Evolutionary conservation across 2,113 vertebrate species (phyloP), one percentile per base, ranked within the genome.

Genomic region (Cinclus cinclus): DNA sequence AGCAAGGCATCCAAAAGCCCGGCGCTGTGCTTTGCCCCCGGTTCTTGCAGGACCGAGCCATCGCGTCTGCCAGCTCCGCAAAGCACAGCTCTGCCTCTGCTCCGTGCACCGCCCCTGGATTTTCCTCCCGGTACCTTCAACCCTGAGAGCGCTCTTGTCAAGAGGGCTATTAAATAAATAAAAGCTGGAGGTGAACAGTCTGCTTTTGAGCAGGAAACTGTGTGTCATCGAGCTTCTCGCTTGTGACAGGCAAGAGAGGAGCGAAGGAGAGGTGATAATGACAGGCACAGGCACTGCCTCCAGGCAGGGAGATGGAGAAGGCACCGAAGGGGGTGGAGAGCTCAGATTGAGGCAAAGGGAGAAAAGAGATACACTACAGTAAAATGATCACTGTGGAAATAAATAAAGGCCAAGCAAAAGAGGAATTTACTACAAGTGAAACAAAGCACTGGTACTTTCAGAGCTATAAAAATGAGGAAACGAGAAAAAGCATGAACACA

Each of bases 211-310:
- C 89, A 92, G 88, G 88, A 81, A 94, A 44, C 64, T 13, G 63
- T 50, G 82, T 79, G 73, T 95, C 94, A 75, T 53, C 14, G 23
- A 88, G 90, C 84, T 87, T 87, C 77, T 92, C 44, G 0, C 67
- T 25, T 12, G 6, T 62, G 75, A 44, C 19, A 64, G 84, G 77
- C 42, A 90, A 35, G 47, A 83, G 69, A 73, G 63, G 71, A 90
- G 80, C 15, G 87, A 94, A 78, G 75, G 73, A 73, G 83, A 91
- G 83, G 94, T 39, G 87, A 71, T 81, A 85, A 91, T n/a, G 92
- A 89, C 90, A 86, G 77, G 64, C 41, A 89, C 90, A 86, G 77
- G 64, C 41, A 53, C 78, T 79, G 93, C 81, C 94, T 83, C 70
- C 58, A 58, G 86, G 89, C 89, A 77, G 39, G 74, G 83, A 91